phyloP scores from a whole-genome alignment of 2,113 vertebrate species.

The Elachura formosa region DNA sequence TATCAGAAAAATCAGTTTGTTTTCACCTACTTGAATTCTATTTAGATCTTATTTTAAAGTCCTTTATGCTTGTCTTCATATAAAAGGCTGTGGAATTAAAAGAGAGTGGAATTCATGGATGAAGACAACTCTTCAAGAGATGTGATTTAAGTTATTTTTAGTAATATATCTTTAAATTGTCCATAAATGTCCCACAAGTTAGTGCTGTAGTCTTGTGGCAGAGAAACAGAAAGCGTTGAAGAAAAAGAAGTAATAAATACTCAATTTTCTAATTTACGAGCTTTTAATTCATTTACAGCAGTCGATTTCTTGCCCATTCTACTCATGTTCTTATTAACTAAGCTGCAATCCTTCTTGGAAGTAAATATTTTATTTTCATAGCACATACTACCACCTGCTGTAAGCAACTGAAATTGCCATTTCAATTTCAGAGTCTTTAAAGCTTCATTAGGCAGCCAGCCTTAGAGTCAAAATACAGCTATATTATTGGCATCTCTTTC shows the following conservation, averaged over 20 bases:
- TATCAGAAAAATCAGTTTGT: not conserved
- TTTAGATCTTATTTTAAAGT: not conserved
- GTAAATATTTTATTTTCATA: constrained; percentile 39
- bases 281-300: not conserved
- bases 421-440: not conserved
- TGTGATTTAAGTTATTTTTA: not conserved
- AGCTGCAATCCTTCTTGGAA: not conserved
- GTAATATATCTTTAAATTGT: not conserved
- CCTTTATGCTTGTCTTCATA: not conserved
- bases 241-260: not conserved
- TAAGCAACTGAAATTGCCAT: not conserved
- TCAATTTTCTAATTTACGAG: not conserved
- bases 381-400: constrained; percentile 68
- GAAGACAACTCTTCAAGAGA: not conserved
- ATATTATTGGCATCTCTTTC: not conserved
- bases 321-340: constrained; percentile 10
- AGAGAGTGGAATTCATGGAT: not conserved
- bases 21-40: not conserved
- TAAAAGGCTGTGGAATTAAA: not conserved
- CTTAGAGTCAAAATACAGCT: not conserved
- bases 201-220: not conserved
- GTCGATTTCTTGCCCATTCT: constrained; percentile 16
- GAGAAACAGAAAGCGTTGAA: not conserved
- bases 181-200: not conserved
- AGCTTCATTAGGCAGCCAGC: not conserved